phyloP scores from a whole-genome alignment of 2,888 invertebrate species.

The Schrankia costaestrigalis region DNA sequence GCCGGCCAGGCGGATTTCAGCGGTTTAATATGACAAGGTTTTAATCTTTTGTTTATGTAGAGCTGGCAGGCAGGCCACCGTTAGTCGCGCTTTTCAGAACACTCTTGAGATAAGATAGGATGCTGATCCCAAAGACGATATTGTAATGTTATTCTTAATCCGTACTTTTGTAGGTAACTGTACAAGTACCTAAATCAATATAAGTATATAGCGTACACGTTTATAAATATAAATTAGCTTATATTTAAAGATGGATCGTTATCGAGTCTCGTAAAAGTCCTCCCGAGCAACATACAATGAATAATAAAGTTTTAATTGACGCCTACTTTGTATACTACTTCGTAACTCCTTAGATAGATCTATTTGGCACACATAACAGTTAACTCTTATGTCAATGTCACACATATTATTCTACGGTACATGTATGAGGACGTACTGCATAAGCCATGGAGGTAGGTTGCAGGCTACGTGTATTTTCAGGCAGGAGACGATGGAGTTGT shows the following conservation, averaged over 20 bases:
- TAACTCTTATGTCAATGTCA: constrained; percentile 55
- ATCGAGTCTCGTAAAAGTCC: constrained; percentile 27
- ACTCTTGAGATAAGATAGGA: no score
- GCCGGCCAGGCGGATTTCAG: no score
- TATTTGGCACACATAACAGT: constrained; percentile 66
- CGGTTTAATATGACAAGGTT: no score
- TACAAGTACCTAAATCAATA: constrained; percentile 4
- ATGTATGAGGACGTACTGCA: no score
- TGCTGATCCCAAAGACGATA: no score
- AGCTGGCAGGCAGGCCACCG: no score
- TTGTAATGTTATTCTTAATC: background rate
- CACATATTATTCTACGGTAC: constrained; percentile 29
- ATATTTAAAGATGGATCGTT: constrained; percentile 27
- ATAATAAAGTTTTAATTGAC: constrained; percentile 64
- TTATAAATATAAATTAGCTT: constrained; percentile 29
- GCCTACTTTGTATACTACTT: constrained; percentile 48
- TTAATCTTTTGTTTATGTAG: no score
- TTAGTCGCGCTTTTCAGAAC: no score
- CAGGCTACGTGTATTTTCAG: no score
- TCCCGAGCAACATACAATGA: constrained; percentile 50
- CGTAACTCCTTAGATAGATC: constrained; percentile 19
- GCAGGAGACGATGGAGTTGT: no score
- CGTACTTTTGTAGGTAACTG: background rate
- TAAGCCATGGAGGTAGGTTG: no score
- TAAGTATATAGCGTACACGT: constrained; percentile 12